Evolutionary conservation across 1,140 invertebrate genomes (phyloP).

Genomic region (Rhopalosiphum padi): DNA sequence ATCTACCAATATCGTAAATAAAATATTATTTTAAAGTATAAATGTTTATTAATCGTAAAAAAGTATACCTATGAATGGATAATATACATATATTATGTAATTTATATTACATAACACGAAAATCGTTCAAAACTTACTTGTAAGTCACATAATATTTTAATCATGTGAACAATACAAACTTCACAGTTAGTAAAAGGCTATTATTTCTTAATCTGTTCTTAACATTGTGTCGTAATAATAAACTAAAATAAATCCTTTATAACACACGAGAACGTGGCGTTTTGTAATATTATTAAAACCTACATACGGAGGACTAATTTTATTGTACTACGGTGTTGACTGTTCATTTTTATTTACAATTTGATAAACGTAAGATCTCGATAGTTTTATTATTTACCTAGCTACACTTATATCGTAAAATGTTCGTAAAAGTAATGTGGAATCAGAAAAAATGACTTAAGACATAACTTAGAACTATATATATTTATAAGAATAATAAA

Average conservation of each 20-base stretch:
- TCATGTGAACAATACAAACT: not conserved
- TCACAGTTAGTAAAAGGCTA: not conserved
- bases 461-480: not conserved
- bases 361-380: not conserved
- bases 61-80: not conserved
- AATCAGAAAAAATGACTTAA: not conserved
- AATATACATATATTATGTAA: not conserved
- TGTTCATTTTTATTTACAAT: not conserved
- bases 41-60: not conserved
- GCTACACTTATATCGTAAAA: no score
- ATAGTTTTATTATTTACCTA: not conserved
- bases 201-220: not conserved
- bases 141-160: not conserved
- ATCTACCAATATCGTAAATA: no score
- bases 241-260: not conserved
- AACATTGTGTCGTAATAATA: not conserved
- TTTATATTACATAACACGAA: not conserved
- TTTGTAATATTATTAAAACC: not conserved
- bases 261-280: not conserved
- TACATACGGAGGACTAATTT: not conserved
- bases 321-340: not conserved
- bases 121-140: not conserved
- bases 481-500: not conserved
- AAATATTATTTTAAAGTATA: no score
- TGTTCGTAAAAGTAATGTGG: no score